Evolutionary conservation across 1,140 invertebrate genomes (phyloP).

Genomic region (Brachionus rubens): DNA sequence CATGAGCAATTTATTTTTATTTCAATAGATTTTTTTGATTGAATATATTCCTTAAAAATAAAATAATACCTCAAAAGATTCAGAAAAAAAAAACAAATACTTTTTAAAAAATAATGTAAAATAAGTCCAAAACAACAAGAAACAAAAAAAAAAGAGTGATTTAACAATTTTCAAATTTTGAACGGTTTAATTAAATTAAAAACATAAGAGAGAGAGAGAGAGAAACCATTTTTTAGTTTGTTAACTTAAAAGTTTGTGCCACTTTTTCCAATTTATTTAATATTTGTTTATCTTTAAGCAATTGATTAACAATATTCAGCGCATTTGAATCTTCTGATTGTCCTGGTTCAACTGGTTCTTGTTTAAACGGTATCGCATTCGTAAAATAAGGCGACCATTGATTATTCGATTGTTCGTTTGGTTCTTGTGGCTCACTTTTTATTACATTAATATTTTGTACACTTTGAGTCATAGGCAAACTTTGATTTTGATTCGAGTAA

Average conservation of each 20-base stretch:
- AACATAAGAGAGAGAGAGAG: too few species aligned
- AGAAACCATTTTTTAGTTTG: not conserved
- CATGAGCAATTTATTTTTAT: too few species aligned
- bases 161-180: too few species aligned
- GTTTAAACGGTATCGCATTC: constrained; percentile 40
- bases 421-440: constrained; percentile 18
- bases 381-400: constrained; percentile 38
- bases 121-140: too few species aligned
- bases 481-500: not conserved
- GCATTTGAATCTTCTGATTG: not conserved
- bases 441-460: constrained; percentile 14
- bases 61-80: too few species aligned
- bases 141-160: too few species aligned
- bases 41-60: too few species aligned
- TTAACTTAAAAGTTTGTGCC: constrained; percentile 15
- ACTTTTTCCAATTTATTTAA: constrained; percentile 33
- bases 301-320: constrained; percentile 25
- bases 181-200: too few species aligned
- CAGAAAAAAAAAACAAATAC: too few species aligned
- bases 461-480: not conserved
- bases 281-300: constrained; percentile 38
- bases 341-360: constrained; percentile 16
- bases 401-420: not conserved
- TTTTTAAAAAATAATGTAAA: too few species aligned
- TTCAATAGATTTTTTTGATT: too few species aligned